phyloP scores from a whole-genome alignment of 2,888 invertebrate genomes.

The Sminthurinus aureus region DNA sequence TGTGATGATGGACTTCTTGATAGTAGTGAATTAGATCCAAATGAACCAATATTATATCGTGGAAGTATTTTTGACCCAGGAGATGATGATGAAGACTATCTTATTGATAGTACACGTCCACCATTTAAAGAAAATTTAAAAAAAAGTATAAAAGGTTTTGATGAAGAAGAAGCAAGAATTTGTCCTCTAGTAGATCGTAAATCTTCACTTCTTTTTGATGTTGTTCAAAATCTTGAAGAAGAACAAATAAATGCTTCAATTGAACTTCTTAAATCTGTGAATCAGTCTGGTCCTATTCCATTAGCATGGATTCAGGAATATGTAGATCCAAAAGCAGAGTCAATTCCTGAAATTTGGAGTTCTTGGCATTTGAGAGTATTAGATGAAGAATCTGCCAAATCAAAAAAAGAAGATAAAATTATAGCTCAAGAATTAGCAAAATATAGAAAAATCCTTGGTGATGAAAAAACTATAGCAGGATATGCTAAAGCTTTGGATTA shows the following conservation, averaged over 20 bases:
- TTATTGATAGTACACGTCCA: constrained; percentile 12
- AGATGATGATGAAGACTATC: constrained; percentile 28
- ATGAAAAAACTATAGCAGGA: constrained; percentile 5
- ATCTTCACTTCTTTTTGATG: constrained; percentile 36
- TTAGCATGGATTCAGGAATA: constrained; percentile 30
- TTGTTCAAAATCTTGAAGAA: constrained; percentile 39
- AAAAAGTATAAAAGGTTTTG: constrained; percentile 34
- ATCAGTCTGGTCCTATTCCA: constrained; percentile 27
- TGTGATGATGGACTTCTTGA: constrained; percentile 18
- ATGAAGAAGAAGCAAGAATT: constrained; percentile 36
- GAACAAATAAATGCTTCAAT: constrained; percentile 28
- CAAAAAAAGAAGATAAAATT: constrained; percentile 18
- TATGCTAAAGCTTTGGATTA: constrained; percentile 31
- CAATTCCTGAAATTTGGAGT: not conserved
- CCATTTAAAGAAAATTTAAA: constrained; percentile 29
- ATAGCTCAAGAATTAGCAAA: constrained; percentile 35
- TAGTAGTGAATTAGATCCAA: constrained; percentile 22
- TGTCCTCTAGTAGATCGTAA: constrained; percentile 41
- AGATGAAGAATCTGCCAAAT: constrained; percentile 9
- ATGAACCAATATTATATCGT: constrained; percentile 25
- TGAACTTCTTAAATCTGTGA: constrained; percentile 20
- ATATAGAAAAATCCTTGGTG: constrained; percentile 28
- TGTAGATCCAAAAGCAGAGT: constrained; percentile 14
- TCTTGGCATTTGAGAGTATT: not conserved
- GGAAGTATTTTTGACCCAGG: constrained; percentile 35